Conservation (phyloP, 2,113 vertebrate species). For the Oryzias melastigma region DNA sequence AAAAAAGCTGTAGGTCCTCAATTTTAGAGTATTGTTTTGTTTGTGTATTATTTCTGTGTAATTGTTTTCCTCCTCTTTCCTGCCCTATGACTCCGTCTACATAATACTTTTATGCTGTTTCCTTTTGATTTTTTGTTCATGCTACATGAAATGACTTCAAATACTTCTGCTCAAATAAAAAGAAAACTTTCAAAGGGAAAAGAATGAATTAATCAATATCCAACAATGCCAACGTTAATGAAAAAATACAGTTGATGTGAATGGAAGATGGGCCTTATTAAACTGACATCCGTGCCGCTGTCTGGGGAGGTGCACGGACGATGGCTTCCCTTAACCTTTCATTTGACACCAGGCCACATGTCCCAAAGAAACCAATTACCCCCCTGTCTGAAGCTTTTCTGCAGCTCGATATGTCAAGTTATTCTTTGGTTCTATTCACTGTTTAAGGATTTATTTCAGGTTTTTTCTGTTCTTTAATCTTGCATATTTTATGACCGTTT, state of each 20-base stretch:
- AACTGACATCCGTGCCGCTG: slow-evolving; percentile 40
- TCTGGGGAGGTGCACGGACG: slow-evolving; percentile 38
- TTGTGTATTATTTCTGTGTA: slow-evolving; percentile 47
- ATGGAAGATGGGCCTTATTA: slow-evolving; percentile 47
- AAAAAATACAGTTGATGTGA: slow-evolving; percentile 52
- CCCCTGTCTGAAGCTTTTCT: slow-evolving; percentile 55
- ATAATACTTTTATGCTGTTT: slow-evolving; percentile 29
- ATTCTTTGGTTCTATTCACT: slow-evolving; percentile 42
- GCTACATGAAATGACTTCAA: slow-evolving; percentile 22
- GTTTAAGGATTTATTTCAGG: slow-evolving; percentile 28
- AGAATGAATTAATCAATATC: slow-evolving; percentile 8
- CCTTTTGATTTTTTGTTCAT: slow-evolving; percentile 31
- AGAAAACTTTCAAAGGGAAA: slow-evolving; percentile 16
- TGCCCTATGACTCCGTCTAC: slow-evolving; percentile 25
- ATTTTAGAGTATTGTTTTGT: slow-evolving; percentile 34
- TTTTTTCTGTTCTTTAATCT: slow-evolving; percentile 19
- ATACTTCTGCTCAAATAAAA: slow-evolving; percentile 1
- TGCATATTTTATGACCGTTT: slow-evolving; percentile 1
- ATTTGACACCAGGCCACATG: slow-evolving; percentile 52
- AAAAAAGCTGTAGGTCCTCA: slow-evolving; percentile 37
- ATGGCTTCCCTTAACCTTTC: slow-evolving; percentile 53
- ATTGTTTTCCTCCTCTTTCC: slow-evolving; percentile 11
- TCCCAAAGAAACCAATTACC: slow-evolving; percentile 80
- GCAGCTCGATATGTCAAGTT: slow-evolving; percentile 61
- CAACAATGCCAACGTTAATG: slow-evolving; percentile 23